Conservation (phyloP, 1,140 invertebrate species). For the Apis cerana region DNA sequence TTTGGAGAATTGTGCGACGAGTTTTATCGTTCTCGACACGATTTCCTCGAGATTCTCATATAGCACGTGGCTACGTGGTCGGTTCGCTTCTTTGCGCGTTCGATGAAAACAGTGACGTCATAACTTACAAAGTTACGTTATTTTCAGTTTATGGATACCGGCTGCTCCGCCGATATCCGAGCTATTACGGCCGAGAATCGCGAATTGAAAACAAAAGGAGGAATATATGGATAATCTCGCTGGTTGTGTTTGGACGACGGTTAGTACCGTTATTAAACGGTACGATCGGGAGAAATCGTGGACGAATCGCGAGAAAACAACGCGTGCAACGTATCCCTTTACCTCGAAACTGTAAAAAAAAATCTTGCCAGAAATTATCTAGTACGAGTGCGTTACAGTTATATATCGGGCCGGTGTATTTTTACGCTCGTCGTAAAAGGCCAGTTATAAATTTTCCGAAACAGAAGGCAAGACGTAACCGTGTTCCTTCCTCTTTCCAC, state of each 20-base stretch:
- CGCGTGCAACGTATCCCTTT: not conserved
- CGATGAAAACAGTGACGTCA: conserved; percentile 39
- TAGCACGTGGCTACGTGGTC: not conserved
- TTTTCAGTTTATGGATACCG: conserved; percentile 56
- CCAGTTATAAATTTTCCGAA: conserved; percentile 54
- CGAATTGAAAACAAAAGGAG: conserved; percentile 48
- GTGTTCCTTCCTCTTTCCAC: not conserved
- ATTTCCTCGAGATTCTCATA: too few species aligned
- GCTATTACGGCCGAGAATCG: conserved; percentile 41
- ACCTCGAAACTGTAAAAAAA: not conserved
- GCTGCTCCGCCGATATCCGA: conserved; percentile 38
- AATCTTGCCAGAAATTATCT: conserved; percentile 10
- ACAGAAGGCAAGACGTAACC: conserved; percentile 26
- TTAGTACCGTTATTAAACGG: conserved; percentile 20
- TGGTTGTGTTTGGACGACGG: not conserved
- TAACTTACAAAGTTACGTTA: conserved; percentile 54
- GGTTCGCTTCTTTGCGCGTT: not conserved
- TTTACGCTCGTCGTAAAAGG: conserved; percentile 28
- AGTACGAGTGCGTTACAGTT: not conserved
- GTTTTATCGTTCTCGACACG: not conserved
- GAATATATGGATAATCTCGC: conserved; percentile 18
- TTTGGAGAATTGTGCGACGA: not conserved
- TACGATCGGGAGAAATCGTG: conserved; percentile 1
- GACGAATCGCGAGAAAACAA: not conserved
- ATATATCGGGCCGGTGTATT: not conserved